Evolutionary conservation across 2,888 invertebrate species (phyloP), one percentile per base, ranked within the genome.

Genomic region (Dromius quadrimaculatus): DNA sequence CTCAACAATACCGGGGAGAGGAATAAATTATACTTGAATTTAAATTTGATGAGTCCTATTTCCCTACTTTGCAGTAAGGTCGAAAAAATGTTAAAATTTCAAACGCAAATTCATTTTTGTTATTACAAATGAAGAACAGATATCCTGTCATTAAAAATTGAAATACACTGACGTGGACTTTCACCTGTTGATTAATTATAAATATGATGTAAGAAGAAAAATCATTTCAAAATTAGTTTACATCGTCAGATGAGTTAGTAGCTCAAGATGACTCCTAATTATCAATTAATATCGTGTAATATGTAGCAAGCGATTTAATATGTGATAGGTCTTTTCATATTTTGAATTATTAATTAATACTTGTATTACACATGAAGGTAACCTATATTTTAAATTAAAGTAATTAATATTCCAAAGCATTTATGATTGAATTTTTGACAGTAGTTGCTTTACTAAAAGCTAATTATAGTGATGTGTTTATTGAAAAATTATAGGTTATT

Each of bases 161-260:
- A 54, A 54, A 54, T 54, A 54, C 23, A 28, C 32, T 43, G 43
- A 13, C 38, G 50, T 54, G 5, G 50, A 54, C 50, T 54, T 54
- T 54, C 50, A 54, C 28, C 50, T 54, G 50, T 54, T 54, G 50
- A 54, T 54, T 54, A 54, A 54, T 54, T 32, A 54, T 28, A 15
- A 54, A 54, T 28, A 15, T 54, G 50, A 54, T 28, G 50, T 54
- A 54, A 54, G 28, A 28, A 54, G 28, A 54, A 54, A 54, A 28
- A 54, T 54, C 8, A 54, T 54, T 28, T 54, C 50, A 15, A 28
- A 54, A 54, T 23, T 23, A 17, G 15, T 41, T 41, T 41, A 17
- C 28, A 15, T 54, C 50, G 9, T 54, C 28, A 54, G 50, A 28
- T 28, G 50, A 28, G 19, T 54, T 54, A 23, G 28, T 28, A 54